These are phyloP conservation scores for Andrena praecox DNA, from an alignment of 2,888 invertebrate species.

Conservation along the genomic window DNA sequence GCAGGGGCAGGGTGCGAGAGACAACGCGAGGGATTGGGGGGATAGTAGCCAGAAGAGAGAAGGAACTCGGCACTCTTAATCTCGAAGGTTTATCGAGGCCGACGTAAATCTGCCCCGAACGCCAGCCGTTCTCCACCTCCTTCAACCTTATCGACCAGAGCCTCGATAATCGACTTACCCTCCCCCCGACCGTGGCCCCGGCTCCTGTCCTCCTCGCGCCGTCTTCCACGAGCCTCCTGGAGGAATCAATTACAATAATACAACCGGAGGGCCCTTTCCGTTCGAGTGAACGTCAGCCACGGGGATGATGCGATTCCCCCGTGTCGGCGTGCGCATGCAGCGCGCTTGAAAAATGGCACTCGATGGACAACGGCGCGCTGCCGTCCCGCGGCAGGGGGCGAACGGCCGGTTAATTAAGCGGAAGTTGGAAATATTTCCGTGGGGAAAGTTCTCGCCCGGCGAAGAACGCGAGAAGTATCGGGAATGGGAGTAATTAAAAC, in stretches of 20 bases:
- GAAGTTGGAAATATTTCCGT: constrained; percentile 36
- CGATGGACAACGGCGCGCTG: constrained; percentile 14
- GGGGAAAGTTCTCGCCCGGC: constrained; percentile 14
- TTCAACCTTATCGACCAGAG: constrained; percentile 72
- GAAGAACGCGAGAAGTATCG: constrained; percentile 20
- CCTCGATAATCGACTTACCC: constrained; percentile 73
- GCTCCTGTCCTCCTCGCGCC: constrained; percentile 34
- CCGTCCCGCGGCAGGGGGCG: neutral
- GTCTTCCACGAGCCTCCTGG: constrained; percentile 37
- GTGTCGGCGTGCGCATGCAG: constrained; percentile 25
- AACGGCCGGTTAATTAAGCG: constrained; percentile 33
- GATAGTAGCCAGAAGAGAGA: constrained; percentile 41
- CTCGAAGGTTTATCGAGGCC: constrained; percentile 81
- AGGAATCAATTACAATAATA: constrained; percentile 74
- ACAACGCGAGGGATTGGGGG: constrained; percentile 2
- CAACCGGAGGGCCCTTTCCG: constrained; percentile 60
- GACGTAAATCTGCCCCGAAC: constrained; percentile 81
- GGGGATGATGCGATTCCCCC: constrained; percentile 57
- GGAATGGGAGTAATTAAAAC: constrained; percentile 29
- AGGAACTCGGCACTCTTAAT: constrained; percentile 77
- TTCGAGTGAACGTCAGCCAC: constrained; percentile 60
- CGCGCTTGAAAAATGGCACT: constrained; percentile 33
- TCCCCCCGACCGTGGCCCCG: constrained; percentile 37
- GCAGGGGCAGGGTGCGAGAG: neutral
- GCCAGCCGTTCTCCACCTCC: constrained; percentile 71